Evolutionary conservation across 2,888 invertebrate species (phyloP), one percentile per base, ranked within the genome.

Genomic region (Archaeoteleia sp.): DNA sequence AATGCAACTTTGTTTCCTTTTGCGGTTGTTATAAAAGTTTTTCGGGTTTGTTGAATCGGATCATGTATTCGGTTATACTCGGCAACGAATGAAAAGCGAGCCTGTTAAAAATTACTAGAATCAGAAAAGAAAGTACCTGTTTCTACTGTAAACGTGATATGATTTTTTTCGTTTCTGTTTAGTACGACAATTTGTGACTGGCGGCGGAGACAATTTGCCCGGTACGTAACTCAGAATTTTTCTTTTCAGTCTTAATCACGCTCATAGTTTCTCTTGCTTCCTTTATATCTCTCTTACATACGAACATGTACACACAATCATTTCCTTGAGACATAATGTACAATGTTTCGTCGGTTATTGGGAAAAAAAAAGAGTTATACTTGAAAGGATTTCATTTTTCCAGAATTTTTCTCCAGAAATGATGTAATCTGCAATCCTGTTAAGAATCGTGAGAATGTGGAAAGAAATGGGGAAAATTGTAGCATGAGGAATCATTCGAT

Each of bases 141-240:
- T 77, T 74, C 73, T 60, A 71, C 66, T 71, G 58, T 66, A 67
- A 71, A 66, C 71, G 71, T 68, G 71, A 71, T 71, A 71, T 71
- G 71, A 68, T 68, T 71, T 71, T 73, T 83, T 84, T 83, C 83
- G 82, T 86, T 84, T 86, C 85, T 86, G 86, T 85, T 85, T 86
- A 86, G 86, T 86, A 84, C 86, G 85, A 86, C 86, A 85, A 80
- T 85, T 85, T 85, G 83, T 84, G 85, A 84, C 85, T 84, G 83
- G 85, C 82, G 86, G 86, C 84, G 87, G 87, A 86, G 86, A 86
- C 85, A 86, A 86, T 86, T 86, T 86, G 83, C 86, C 86, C 85
- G 87, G 87, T 87, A 87, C 86, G 87, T 87, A 86, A 85, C 79
- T 83, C 83, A 83, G 78, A 81, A 80, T 79, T 80, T 81, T 82